Base-by-base conservation (phyloP, 2,113 vertebrate species). In the Mormyrus lacerda region DNA sequence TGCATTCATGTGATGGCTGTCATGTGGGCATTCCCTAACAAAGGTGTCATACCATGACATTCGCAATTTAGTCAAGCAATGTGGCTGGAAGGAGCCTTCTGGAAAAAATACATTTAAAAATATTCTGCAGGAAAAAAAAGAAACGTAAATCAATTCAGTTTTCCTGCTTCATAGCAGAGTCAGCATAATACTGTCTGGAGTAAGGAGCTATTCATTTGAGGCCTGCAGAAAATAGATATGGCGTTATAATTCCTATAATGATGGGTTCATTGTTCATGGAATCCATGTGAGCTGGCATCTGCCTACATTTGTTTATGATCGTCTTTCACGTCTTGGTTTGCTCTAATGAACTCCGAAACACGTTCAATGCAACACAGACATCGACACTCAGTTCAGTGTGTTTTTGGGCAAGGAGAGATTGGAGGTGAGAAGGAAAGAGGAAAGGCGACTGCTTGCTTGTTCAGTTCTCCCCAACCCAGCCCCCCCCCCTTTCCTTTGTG, bases 401-500 rank as follows among this genome's bases (percentile, higher is more conserved):
- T 82, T 90, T 42, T 58, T 89, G 47, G 50, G 88, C 35, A 87
- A 79, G 79, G 50, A 76, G 87, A 89, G 82, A 44, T 51, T 48
- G 48, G 35, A 48, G 76, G 53, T 87, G 47, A 39, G 19, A 58
- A 69, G 85, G 5, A 31, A 51, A 27, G 47, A 69, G 85, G 5
- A 31, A 51, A 27, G 47, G 9, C 50, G 58, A 8, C 19, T 76
- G 35, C 83, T 9, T 90, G 24, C 45, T 31, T 89, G 39, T 83
- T n/a, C 79, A 45, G 39, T 55, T 15, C 50, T 35, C 65, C 31
- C 65, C 44, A 13, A 24, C 58, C 24, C 31, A 51, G 6, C 69
- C 17, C 45, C 42, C 48, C 39, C 35, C 35, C 73, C n/a, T 21
- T 89, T 91, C 89, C 89, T 88, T 85, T 88, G 65, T 92, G 89